A percentile compares a stretch with the other conserved stretches of the same genome.
These are phyloP conservation scores for Drosophila ananassae DNA, from an alignment of 1,140 invertebrate species.

Conservation along the genomic window DNA sequence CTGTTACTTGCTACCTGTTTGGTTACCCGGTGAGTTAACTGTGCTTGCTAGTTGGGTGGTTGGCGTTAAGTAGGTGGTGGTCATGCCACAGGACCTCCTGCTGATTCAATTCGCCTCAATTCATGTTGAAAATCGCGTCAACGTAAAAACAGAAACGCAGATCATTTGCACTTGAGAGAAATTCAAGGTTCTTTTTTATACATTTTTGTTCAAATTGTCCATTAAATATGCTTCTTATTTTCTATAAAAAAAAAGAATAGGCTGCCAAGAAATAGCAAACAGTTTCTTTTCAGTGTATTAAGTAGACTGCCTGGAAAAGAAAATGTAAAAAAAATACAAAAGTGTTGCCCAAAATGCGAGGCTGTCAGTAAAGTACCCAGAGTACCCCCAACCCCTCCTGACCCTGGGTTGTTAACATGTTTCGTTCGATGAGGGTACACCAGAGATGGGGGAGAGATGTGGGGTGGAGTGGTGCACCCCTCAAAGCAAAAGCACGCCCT, in stretches of 20 bases:
- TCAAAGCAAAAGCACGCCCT: neutral
- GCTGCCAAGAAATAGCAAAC: neutral
- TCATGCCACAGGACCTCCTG: conserved; percentile 3
- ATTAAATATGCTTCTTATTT: neutral
- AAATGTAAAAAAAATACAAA: conserved; percentile 9
- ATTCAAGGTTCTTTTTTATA: neutral
- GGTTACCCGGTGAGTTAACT: neutral
- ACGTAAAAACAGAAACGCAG: conserved; percentile 40
- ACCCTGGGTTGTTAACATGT: conserved; percentile 30
- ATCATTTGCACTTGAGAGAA: neutral
- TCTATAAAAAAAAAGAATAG: neutral
- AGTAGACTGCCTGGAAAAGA: neutral
- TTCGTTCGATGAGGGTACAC: conserved; percentile 15
- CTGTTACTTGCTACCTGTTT: neutral
- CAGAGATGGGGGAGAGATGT: neutral
- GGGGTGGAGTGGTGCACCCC: neutral
- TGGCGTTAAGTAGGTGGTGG: neutral
- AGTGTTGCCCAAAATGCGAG: conserved; percentile 25
- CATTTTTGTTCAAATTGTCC: neutral
- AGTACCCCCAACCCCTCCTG: conserved; percentile 8
- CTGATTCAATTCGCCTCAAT: conserved; percentile 61
- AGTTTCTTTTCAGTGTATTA: neutral
- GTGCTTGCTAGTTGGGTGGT: neutral
- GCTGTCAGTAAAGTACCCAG: conserved; percentile 24
- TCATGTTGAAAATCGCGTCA: conserved; percentile 67